Evolutionary conservation across 2,113 vertebrate species (phyloP).

Genomic region (Ursus arctos): DNA sequence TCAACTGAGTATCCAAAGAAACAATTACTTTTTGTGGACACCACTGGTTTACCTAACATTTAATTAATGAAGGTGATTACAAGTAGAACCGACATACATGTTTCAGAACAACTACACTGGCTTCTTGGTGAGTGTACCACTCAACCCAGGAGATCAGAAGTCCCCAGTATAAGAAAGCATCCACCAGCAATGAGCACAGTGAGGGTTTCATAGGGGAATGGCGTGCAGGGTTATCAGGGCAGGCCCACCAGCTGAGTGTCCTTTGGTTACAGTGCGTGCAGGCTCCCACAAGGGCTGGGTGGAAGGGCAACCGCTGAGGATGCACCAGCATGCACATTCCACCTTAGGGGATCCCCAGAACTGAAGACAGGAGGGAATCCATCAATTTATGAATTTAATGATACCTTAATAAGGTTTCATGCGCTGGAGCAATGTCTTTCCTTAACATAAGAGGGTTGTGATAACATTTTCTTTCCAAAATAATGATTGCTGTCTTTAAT

Average conservation of each 20-base stretch:
- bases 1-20: conserved; percentile 42
- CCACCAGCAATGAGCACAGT: accelerated
- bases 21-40: not conserved
- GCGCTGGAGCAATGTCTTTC: not conserved
- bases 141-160: not conserved
- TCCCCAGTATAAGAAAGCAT: not conserved
- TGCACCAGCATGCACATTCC: not conserved
- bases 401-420: not conserved
- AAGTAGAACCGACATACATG: not conserved
- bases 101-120: not conserved
- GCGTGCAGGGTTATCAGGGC: not conserved
- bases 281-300: not conserved
- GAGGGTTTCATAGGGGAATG: not conserved
- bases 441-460: not conserved
- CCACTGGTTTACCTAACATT: not conserved
- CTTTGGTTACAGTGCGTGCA: not conserved
- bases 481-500: not conserved
- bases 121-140: not conserved
- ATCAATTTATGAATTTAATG: not conserved
- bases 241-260: not conserved
- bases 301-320: not conserved
- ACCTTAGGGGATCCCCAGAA: not conserved
- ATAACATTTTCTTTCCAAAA: conserved; percentile 42
- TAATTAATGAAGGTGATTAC: not conserved
- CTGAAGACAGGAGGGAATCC: not conserved